Base-by-base conservation (phyloP, 2,888 invertebrate species). In the Epsilonema sp. region DNA sequence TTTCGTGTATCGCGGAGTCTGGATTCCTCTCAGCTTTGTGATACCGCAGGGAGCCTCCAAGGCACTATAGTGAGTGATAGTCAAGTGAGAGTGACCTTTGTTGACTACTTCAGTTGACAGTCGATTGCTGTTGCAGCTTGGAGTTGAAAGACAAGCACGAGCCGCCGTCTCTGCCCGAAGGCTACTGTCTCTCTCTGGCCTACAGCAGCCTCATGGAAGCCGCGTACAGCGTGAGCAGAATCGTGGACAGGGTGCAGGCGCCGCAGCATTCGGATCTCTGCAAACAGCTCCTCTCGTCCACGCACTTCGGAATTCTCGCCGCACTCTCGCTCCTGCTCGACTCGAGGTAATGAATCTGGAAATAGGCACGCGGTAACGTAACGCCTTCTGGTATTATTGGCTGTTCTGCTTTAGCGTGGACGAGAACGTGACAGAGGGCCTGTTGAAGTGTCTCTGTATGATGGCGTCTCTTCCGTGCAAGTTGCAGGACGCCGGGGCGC, bases 71-170 rank as follows among this genome's bases (percentile, higher is more conserved):
- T 89, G 74, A 78, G 31, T 50, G 8, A 53, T 52, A 46, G 23
- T 52, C 53, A 23, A 40, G 23, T 40, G 40, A 40, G 8, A 16
- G 40, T 19, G 13, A 16, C 21, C 37, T 25, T 24, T 45, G 41
- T 45, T 21, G 45, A 24, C 24, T 19, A 24, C 44, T 45, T 45
- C 41, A 45, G 23, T n/a, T n/a, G n/a, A n/a, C n/a, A n/a, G n/a
- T n/a, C n/a, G n/a, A n/a, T n/a, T n/a, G n/a, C n/a, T n/a, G n/a
- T n/a, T n/a, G n/a, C n/a, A 11, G 13, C 22, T 21, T 94, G 65
- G 97, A 97, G 66, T 82, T 90, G 80, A 67, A 92, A 58, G 97
- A 97, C 62, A 86, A 90, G 65, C 76, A 80, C 20, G 94, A 97
- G 59, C 84, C 92, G 5, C 90, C 90, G 0, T 68, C 75, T 13